These are phyloP conservation scores for Romanogobio albipinnatus DNA, from an alignment of 2,113 vertebrate genomes.

Conservation along the genomic window DNA sequence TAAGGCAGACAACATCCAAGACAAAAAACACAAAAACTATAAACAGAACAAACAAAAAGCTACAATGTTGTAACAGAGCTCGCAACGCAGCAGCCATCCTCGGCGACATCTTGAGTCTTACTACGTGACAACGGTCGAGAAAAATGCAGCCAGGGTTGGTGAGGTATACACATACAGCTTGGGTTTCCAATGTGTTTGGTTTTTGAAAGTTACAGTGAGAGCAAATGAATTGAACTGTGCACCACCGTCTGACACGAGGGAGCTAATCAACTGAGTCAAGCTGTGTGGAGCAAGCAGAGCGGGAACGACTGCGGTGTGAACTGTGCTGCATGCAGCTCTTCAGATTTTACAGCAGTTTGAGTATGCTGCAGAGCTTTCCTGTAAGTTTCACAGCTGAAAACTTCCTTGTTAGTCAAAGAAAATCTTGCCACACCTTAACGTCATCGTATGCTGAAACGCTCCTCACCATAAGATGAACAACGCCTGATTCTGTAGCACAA, in stretches of 20 bases:
- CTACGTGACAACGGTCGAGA: conserved; percentile 36
- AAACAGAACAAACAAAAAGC: no score
- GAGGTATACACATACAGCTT: background rate
- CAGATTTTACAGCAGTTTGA: conserved; percentile 6
- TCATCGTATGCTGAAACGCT: no score
- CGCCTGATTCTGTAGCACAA: no score
- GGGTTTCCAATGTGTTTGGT: background rate
- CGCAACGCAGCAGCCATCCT: no score
- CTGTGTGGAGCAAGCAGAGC: conserved; percentile 20
- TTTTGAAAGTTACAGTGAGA: conserved; percentile 15
- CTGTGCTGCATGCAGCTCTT: background rate
- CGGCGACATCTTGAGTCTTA: no score
- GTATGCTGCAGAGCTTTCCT: background rate
- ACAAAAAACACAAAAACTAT: no score
- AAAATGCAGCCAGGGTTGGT: background rate
- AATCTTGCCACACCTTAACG: no score
- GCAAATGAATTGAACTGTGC: conserved; percentile 24
- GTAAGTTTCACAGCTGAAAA: no score
- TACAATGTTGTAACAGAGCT: no score
- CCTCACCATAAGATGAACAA: no score
- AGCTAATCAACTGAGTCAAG: conserved; percentile 44
- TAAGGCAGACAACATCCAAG: no score
- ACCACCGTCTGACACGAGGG: conserved; percentile 26
- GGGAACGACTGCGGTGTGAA: background rate
- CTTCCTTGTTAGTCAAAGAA: no score